Evolutionary conservation across 1,140 invertebrate species (phyloP).

Genomic region (Aphis craccivora): DNA sequence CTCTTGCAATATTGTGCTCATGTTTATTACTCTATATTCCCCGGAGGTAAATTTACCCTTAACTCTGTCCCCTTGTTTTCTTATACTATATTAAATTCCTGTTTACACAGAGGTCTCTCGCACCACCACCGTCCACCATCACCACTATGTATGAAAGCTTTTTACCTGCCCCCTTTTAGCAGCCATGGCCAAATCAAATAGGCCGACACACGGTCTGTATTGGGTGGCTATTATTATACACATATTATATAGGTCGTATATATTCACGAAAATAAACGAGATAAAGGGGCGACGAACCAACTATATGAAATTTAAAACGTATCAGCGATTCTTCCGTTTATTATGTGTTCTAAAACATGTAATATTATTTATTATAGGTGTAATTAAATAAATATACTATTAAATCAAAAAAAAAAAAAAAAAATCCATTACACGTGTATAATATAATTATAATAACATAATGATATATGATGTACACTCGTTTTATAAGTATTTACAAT

Average conservation of each 20-base stretch:
- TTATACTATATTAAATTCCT: constrained; percentile 58
- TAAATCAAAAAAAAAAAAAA: not conserved
- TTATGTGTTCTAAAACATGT: not conserved
- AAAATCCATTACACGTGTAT: not conserved
- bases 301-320: not conserved
- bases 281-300: constrained; percentile 11
- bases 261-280: not conserved
- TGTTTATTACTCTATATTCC: constrained; percentile 54
- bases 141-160: constrained; percentile 51
- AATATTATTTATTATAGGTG: not conserved
- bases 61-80: constrained; percentile 58
- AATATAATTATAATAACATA: not conserved
- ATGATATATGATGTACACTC: not conserved
- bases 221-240: constrained; percentile 17
- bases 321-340: not conserved
- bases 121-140: not conserved
- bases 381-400: not conserved
- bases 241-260: not conserved
- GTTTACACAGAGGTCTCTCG: constrained; percentile 52
- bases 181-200: constrained; percentile 45
- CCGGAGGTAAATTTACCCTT: constrained; percentile 57
- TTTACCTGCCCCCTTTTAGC: constrained; percentile 55
- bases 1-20: constrained; percentile 47
- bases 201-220: not conserved
- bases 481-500: not conserved